Percentiles rank a stretch among this genome's conserved stretches.
These are phyloP conservation scores for Hystrix brachyura DNA, from an alignment of 2,113 vertebrate genomes.

Conservation along the genomic window DNA sequence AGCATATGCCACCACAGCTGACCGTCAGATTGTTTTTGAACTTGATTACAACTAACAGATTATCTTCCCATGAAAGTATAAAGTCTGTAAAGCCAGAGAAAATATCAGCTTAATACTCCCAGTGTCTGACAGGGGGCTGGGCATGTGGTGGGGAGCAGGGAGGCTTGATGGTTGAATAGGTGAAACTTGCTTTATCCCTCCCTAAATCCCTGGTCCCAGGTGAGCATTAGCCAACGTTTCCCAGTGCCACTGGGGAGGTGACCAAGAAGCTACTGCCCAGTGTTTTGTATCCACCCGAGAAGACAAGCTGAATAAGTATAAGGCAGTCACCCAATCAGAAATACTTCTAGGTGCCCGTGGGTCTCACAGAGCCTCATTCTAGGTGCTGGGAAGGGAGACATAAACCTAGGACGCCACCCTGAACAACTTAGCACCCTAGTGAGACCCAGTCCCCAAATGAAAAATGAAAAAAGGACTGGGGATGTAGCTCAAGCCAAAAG, in stretches of 20 bases:
- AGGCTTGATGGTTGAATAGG: background rate
- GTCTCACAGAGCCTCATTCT: background rate
- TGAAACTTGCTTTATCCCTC: rapidly evolving
- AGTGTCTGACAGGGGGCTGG: rapidly evolving
- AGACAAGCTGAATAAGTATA: background rate
- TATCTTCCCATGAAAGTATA: background rate
- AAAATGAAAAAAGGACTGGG: background rate
- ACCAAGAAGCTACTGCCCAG: background rate
- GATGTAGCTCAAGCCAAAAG: background rate
- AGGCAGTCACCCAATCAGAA: background rate
- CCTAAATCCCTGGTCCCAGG: background rate
- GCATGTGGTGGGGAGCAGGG: rapidly evolving
- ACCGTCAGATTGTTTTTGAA: background rate
- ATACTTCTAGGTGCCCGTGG: no score
- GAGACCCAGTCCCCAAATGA: background rate
- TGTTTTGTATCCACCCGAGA: background rate
- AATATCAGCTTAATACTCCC: background rate
- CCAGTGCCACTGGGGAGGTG: background rate
- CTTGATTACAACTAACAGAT: background rate
- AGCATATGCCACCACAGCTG: background rate
- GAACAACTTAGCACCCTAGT: background rate
- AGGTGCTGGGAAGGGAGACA: background rate
- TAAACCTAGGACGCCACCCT: background rate
- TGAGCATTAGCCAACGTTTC: rapidly evolving
- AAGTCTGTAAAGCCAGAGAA: background rate